A percentile compares a stretch with the other conserved stretches of the same genome.
These are phyloP conservation scores for Palaemon carinicauda DNA, from an alignment of 1,140 invertebrate species.

Conservation along the genomic window DNA sequence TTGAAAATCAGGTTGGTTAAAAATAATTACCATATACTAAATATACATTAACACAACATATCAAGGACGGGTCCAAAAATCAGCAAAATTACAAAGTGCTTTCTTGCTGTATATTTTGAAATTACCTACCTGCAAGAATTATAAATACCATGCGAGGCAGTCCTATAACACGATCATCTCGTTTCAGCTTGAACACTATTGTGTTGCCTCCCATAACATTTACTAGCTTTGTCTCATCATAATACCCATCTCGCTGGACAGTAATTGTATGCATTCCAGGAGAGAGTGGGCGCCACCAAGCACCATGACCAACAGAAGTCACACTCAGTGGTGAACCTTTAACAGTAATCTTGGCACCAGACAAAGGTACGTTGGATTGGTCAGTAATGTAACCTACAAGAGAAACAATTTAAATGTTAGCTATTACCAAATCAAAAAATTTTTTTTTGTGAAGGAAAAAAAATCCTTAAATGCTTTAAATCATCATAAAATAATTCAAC, in stretches of 20 bases:
- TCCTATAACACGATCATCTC: conserved; percentile 27
- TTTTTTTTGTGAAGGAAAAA: background rate
- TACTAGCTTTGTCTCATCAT: conserved; percentile 24
- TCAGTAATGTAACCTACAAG: conserved; percentile 20
- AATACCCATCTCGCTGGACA: background rate
- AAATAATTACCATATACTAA: no score
- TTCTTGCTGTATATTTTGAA: background rate
- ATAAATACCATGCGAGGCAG: conserved; percentile 42
- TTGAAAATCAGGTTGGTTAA: no score
- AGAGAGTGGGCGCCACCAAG: conserved; percentile 36
- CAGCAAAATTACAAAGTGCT: background rate
- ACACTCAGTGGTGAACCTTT: conserved; percentile 15
- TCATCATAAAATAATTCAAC: no score
- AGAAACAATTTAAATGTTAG: background rate
- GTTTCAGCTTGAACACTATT: conserved; percentile 25
- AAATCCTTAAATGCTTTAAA: background rate
- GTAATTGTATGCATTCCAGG: conserved; percentile 7
- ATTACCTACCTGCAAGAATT: conserved; percentile 32
- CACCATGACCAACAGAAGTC: conserved; percentile 14
- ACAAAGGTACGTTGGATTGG: background rate
- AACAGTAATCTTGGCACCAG: conserved; percentile 4
- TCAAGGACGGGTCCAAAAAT: no score
- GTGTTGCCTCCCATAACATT: background rate
- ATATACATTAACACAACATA: no score
- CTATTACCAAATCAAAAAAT: background rate